Base-by-base conservation (phyloP, 2,888 invertebrate genomes). In the Drosophila anomelani region DNA sequence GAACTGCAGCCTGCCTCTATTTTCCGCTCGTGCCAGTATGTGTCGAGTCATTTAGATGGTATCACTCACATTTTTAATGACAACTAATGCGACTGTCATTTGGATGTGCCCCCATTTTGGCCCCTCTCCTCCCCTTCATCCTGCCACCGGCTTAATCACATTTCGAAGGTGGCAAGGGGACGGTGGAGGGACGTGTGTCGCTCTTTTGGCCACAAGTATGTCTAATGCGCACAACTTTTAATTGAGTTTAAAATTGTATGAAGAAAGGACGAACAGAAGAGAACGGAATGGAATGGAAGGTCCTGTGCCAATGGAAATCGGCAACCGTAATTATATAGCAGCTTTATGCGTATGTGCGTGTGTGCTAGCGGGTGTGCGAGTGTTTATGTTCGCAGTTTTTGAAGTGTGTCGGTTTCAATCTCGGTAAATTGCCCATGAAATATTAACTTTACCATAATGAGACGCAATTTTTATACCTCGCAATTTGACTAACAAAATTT, bases 241-340 rank as follows among this genome's bases (percentile, higher is more conserved):
- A 90, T 90, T 90, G 90, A 91, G 91, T 89, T 90, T 91, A 90
- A 91, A 90, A 88, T 91, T 91, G 85, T 81, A 89, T 77, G 67
- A 89, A 81, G 77, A 85, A 64, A 71, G 62, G 46, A 58, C 70
- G 54, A 56, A 20, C 20, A 8, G 44, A 44, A 23, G 7, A 7
- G 44, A 26, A 47, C 20, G 34, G 59, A 54, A 20, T 13, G 41
- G 41, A 20, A 41, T 4, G 44, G 43, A 20, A 68, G 55, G 67
- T 51, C 56, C 47, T 64, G 47, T 41, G 46, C 41, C 44, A 47
- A 47, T 53, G 66, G 54, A 38, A 66, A 64, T 43, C 49, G 64
- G 66, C 67, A 71, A 56, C 71, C 71, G 71, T 67, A 67, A 67
- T 67, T 71, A 58, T 38, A 60, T 56, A 49, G 32, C 26, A 26